Base-by-base conservation (phyloP, 2,888 invertebrate species). In the Hypena proboscidalis region DNA sequence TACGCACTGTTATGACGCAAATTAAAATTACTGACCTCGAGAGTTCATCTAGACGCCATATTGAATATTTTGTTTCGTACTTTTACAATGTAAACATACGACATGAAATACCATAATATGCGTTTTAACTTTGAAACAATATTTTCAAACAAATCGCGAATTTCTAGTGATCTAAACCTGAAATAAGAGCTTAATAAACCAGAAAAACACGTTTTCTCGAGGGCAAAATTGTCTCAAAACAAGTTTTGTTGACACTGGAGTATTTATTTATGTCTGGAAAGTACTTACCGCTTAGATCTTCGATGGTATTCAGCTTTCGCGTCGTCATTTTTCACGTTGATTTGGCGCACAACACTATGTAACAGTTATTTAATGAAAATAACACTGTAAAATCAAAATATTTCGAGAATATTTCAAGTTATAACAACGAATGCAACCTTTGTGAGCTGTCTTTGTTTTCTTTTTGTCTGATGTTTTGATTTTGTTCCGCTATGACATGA, bases 271-370 rank as follows among this genome's bases (percentile, higher is more conserved):
- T 66, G 44, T 46, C 19, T 27, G n/a, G 34, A 39, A 44, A 43
- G 48, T 49, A 80, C 90, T 90, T 63, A 91, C 90, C 90, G 70
- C 90, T 90, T 35, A 91, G 61, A 74, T 90, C 90, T 74, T 91
- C 91, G 62, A 89, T 77, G 39, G 89, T 90, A 59, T 90, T 90
- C 68, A 90, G 74, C 67, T 91, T 91, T 64, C 84, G 75, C 45
- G 87, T 72, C 57, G 90, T 80, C 91, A 91, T 91, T 71, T n/a
- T 78, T 81, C 55, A 52, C 53, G 36, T 25, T 32, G 13, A 38
- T 49, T 41, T 41, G 49, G 42, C 52, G 43, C 67, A 73, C 70
- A 57, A 42, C 71, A 72, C 74, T 52, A 42, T 39, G 34, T 21
- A 47, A 48, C 32, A 37, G 30, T 44, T 43, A 65, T 53, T 57